Conservation (phyloP, 1,140 invertebrate species). For the Harlomillsia oculata region DNA sequence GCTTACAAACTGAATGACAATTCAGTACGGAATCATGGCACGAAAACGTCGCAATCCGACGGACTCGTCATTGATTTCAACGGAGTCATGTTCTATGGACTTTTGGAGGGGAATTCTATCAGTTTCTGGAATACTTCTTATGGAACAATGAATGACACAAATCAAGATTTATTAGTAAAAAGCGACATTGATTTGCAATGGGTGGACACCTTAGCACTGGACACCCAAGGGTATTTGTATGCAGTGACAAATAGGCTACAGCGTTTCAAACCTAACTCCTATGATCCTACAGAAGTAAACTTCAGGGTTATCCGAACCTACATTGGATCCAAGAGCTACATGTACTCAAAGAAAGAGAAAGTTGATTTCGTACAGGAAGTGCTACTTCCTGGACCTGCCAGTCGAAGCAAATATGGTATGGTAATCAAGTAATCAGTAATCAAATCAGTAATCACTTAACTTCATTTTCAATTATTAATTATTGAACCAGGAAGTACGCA, state of each 20-base stretch:
- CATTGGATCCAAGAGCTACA: conserved; percentile 52
- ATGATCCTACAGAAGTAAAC: conserved; percentile 47
- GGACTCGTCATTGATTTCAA: conserved; percentile 59
- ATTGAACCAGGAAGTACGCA: no score
- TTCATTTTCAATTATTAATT: no score
- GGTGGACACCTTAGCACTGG: conserved; percentile 60
- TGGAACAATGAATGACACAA: neutral
- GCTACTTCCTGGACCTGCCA: no score
- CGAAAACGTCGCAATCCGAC: conserved; percentile 45
- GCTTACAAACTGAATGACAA: neutral
- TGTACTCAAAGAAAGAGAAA: conserved; percentile 43
- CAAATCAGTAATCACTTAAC: no score
- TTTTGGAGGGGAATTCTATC: conserved; percentile 54
- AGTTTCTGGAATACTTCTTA: conserved; percentile 53
- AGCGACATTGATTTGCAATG: conserved; percentile 57
- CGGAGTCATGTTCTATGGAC: conserved; percentile 55
- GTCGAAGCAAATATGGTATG: no score
- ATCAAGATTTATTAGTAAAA: conserved; percentile 45
- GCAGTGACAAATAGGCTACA: conserved; percentile 56
- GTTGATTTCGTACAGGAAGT: no score
- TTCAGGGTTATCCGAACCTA: conserved; percentile 50
- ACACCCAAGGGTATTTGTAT: conserved; percentile 52
- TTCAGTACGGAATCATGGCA: neutral
- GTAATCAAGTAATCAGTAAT: no score
- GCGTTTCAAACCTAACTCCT: conserved; percentile 49